Percentiles rank a stretch among this genome's conserved stretches.
These are phyloP conservation scores for Clistopyga incitator DNA, from an alignment of 2,888 invertebrate species.

Conservation along the genomic window DNA sequence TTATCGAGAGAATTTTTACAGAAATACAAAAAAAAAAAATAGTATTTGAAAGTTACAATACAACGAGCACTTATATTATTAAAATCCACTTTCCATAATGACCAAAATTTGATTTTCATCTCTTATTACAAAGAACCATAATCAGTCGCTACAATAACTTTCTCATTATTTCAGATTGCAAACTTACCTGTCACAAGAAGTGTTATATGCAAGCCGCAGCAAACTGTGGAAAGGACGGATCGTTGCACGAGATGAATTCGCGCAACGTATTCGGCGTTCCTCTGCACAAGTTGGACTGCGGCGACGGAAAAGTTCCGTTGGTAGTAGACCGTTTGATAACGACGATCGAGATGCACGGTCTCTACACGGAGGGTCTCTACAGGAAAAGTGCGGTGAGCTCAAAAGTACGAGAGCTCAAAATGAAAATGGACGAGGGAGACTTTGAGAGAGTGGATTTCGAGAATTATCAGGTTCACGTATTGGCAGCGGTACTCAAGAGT, in stretches of 20 bases:
- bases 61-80: no score
- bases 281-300: slow-evolving; percentile 89
- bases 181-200: slow-evolving; percentile 97
- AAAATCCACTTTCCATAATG: background rate
- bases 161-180: slow-evolving; percentile 88
- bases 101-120: background rate
- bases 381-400: slow-evolving; percentile 95
- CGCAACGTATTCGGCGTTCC: slow-evolving; percentile 93
- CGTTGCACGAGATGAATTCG: slow-evolving; percentile 84
- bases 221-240: slow-evolving; percentile 86
- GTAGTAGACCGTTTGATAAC: slow-evolving; percentile 95
- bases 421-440: slow-evolving; percentile 90
- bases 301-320: slow-evolving; percentile 93
- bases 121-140: background rate
- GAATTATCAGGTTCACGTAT: slow-evolving; percentile 94
- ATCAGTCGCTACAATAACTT: slow-evolving; percentile 12
- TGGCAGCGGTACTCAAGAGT: slow-evolving; percentile 94
- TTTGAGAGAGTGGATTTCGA: slow-evolving; percentile 90
- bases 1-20: no score
- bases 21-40: no score
- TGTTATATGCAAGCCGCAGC: slow-evolving; percentile 91
- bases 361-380: slow-evolving; percentile 97
- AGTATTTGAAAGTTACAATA: no score
- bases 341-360: slow-evolving; percentile 95
- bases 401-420: slow-evolving; percentile 91